Base-by-base conservation (phyloP, 2,888 invertebrate species). In the Pachymerium ferrugineum region DNA sequence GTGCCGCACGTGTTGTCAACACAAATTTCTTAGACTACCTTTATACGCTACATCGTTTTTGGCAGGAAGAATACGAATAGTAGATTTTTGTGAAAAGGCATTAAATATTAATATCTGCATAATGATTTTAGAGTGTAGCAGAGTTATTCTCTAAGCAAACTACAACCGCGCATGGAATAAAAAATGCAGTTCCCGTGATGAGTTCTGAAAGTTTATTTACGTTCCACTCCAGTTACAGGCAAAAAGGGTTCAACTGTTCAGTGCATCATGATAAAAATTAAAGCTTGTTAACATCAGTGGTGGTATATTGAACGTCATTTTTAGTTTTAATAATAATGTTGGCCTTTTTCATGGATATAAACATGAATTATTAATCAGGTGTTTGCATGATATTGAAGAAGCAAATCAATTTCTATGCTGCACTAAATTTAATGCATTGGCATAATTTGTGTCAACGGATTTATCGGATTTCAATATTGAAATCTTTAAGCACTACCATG, bases 371-470 rank as follows among this genome's bases (percentile, higher is more conserved):
- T 54, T 54, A 54, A 54, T 54, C 54, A 54, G 54, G 25, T 25
- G 54, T 54, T 54, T 54, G 14, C 14, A 6, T 25, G 54, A 25
- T 54, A 14, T 54, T 14, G 25, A 25, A 25, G 54, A 54, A 54
- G 54, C 14, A 54, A 54, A 54, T 54, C 54, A 54, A 54, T 54
- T 54, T 54, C 22, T 28, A 25, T 25, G 54, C 54, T 25, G 25
- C 28, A 54, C 25, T 25, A 54, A 54, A 54, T 54, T 54, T 22
- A 54, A 25, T 25, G 22, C 54, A 54, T 54, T 25, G 54, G 54
- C 54, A 54, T 54, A 54, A 54, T 54, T 54, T 54, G 54, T 54
- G 54, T 54, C 54, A 54, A 54, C 54, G 54, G 22, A 54, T 54
- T 54, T 25, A 54, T 54, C 14, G 54, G 54, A 54, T 54, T 54